phyloP scores from a whole-genome alignment of 2,113 vertebrate species.

The Scophthalmus maximus region DNA sequence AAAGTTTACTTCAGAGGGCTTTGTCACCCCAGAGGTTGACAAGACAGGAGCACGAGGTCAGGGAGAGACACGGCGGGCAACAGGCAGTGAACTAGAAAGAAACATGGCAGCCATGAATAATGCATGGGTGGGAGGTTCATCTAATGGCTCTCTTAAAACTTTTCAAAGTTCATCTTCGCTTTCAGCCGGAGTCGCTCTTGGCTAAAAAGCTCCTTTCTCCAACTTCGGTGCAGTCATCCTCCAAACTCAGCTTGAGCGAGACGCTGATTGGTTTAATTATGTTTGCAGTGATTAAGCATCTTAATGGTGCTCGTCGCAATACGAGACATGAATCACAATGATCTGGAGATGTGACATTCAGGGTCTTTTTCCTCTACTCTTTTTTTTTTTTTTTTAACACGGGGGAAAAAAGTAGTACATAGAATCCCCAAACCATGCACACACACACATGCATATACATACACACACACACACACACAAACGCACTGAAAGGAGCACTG shows the following conservation, averaged over 20 bases:
- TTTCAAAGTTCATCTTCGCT: slow-evolving; percentile 62
- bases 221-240: slow-evolving; percentile 25
- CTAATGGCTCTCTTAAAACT: slow-evolving; percentile 69
- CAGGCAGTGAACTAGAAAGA: slow-evolving; percentile 63
- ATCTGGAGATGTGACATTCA: slow-evolving; percentile 42
- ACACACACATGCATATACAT: not conserved
- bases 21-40: slow-evolving; percentile 54
- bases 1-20: slow-evolving; percentile 43
- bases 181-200: slow-evolving; percentile 39
- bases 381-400: too few relatives aligned
- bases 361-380: not conserved
- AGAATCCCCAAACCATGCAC: not conserved
- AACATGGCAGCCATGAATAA: slow-evolving; percentile 72
- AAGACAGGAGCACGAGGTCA: slow-evolving; percentile 58
- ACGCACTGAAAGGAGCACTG: slow-evolving; percentile 1
- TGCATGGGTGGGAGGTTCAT: slow-evolving; percentile 62
- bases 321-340: slow-evolving; percentile 61
- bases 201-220: slow-evolving; percentile 12
- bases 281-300: slow-evolving; percentile 73
- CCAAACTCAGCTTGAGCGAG: slow-evolving; percentile 49
- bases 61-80: slow-evolving; percentile 40
- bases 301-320: slow-evolving; percentile 58
- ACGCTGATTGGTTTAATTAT: slow-evolving; percentile 77
- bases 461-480: slow-evolving; percentile 4
- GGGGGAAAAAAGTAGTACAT: not conserved